Percentiles rank a stretch among this genome's conserved stretches.
These are phyloP conservation scores for Gymnosoma rotundatum DNA, from an alignment of 2,888 invertebrate genomes.

Conservation along the genomic window DNA sequence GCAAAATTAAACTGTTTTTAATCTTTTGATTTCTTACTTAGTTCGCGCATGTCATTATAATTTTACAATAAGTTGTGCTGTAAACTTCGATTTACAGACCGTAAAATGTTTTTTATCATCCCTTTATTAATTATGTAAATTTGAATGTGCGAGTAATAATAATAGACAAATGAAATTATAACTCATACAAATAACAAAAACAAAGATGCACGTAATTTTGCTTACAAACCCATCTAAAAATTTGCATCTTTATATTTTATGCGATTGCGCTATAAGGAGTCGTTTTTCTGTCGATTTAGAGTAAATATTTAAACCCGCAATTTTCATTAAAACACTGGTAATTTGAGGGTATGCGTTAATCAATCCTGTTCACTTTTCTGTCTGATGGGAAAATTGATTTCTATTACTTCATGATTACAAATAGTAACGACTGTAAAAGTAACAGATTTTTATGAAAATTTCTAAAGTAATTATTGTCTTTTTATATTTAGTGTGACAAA, in stretches of 20 bases:
- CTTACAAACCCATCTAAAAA: constrained; percentile 40
- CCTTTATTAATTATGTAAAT: constrained; percentile 60
- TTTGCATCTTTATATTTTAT: constrained; percentile 25
- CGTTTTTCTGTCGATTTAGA: neutral
- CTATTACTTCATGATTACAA: too few relatives aligned
- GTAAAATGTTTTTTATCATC: constrained; percentile 44
- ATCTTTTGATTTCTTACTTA: constrained; percentile 26
- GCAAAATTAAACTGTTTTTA: constrained; percentile 58
- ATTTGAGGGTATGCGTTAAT: too few relatives aligned
- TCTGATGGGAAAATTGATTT: too few relatives aligned
- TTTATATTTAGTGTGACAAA: too few relatives aligned
- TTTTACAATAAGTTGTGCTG: constrained; percentile 43
- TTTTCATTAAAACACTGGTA: neutral
- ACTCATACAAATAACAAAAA: constrained; percentile 45
- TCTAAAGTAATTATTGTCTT: too few relatives aligned
- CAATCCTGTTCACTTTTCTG: too few relatives aligned
- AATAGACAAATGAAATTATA: constrained; percentile 12
- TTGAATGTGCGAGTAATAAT: constrained; percentile 19
- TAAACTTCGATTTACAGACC: constrained; percentile 36
- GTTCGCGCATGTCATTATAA: constrained; percentile 65
- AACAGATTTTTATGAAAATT: too few relatives aligned
- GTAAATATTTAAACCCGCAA: neutral
- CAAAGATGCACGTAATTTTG: constrained; percentile 28
- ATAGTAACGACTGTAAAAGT: too few relatives aligned
- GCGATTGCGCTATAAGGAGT: constrained; percentile 45